Base-by-base conservation (phyloP, 2,113 vertebrate genomes). In the Oncorhynchus masou region DNA sequence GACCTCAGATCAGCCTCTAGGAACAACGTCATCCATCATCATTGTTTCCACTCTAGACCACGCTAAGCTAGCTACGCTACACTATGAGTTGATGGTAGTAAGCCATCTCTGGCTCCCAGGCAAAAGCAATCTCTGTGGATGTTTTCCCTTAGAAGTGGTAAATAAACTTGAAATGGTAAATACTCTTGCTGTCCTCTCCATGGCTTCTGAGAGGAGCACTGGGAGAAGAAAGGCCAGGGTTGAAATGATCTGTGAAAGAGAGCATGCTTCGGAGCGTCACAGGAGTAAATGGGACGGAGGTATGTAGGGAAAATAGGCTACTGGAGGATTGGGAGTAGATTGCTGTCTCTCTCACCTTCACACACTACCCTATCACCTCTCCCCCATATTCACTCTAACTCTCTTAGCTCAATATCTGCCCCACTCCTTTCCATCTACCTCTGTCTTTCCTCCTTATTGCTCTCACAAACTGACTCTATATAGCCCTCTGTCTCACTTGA, bases 161-260 rank as follows among this genome's bases (percentile, higher is more conserved):
- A 27, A 27, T 27, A 27, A 27, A 27, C 2, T 71, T 22, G 73
- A 45, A 45, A 9, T 8, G 79, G 81, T 81, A 74, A 78, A 65
- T 45, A 64, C 79, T 60, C 68, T 76, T 60, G 39, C 39, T 8
- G 2, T 45, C 39, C 39, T 80, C 45, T 82, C 51, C 16, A 1
- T n/a, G 19, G 76, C 74, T 64, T 3, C 66, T 60, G 68, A 83
- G 79, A 68, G 79, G 51, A 78, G 81, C 82, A 77, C 81, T 76
- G 68, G 64, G 74, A 79, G 83, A 83, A 75, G 73, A 80, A 84
- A 86, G 77, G 78, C 31, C 15, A 51, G 74, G 71, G 66, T 76
- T 85, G 83, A 88, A 88, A 89, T 80, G 79, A 78, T 34, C 77
- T 78, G 49, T 80, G 82, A 45, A 9, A 45, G 39, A 79, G 80